phyloP scores from a whole-genome alignment of 1,140 invertebrate species.

The Solenopsis invicta region DNA sequence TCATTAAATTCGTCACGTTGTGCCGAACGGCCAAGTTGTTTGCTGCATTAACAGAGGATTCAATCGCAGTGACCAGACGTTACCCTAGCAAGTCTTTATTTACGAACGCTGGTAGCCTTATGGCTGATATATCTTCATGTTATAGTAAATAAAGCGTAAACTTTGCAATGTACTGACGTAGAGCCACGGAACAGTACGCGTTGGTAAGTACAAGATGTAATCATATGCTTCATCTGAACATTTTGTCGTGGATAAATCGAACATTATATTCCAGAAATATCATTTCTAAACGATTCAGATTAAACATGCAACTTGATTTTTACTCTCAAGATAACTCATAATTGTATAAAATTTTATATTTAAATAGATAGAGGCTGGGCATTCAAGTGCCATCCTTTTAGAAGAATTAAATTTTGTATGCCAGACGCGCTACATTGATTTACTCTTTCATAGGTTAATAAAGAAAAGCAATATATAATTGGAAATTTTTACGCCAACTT shows the following conservation, averaged over 20 bases:
- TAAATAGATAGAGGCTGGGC: too few species aligned
- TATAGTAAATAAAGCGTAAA: conserved; percentile 51
- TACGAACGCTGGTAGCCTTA: conserved; percentile 54
- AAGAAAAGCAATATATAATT: background rate
- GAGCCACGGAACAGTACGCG: background rate
- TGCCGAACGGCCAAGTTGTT: background rate
- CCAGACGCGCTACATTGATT: background rate
- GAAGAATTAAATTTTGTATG: background rate
- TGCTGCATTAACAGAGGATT: conserved; percentile 64
- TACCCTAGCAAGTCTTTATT: conserved; percentile 55
- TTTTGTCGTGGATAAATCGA: background rate
- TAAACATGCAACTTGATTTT: background rate
- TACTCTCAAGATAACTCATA: background rate
- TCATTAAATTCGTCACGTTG: conserved; percentile 73
- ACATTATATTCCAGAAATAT: background rate
- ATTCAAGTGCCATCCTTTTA: background rate
- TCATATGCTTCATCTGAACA: background rate
- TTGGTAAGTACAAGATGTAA: too few species aligned
- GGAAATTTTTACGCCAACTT: background rate
- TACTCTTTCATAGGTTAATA: background rate
- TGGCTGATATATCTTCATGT: conserved; percentile 25
- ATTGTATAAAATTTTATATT: background rate
- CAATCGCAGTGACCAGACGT: conserved; percentile 42
- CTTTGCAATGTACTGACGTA: background rate
- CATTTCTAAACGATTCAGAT: background rate